A percentile compares a stretch with the other conserved stretches of the same genome.
phyloP scores from a whole-genome alignment of 2,113 vertebrate species.

The Asarcornis scutulata region DNA sequence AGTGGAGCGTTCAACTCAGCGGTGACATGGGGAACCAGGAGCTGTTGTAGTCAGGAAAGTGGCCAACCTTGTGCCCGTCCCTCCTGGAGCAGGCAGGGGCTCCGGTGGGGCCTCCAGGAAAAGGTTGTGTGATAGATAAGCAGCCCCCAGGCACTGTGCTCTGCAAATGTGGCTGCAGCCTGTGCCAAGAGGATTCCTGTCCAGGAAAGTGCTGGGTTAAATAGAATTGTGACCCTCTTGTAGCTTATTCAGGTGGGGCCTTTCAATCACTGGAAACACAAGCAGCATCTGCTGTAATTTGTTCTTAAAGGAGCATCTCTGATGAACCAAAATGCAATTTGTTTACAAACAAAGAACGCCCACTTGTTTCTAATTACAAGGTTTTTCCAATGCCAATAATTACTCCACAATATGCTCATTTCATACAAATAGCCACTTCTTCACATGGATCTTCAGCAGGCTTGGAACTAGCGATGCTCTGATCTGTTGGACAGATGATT shows the following conservation, averaged over 20 bases:
- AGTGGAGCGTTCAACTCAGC: neutral
- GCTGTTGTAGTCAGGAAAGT: neutral
- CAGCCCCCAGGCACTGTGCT: neutral
- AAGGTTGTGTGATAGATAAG: constrained; percentile 11
- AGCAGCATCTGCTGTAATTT: constrained; percentile 48
- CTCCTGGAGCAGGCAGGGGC: fast-evolving
- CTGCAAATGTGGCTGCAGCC: neutral
- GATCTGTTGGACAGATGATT: constrained; percentile 50
- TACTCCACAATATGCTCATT: constrained; percentile 53
- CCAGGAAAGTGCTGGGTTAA: neutral
- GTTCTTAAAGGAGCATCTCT: constrained; percentile 59
- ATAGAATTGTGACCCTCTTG: neutral
- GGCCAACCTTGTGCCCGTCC: neutral
- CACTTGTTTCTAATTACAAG: constrained; percentile 38
- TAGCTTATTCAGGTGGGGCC: constrained; percentile 54
- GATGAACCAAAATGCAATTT: constrained; percentile 51
- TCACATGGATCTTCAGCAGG: constrained; percentile 14
- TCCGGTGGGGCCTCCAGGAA: neutral
- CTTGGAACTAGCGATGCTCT: neutral
- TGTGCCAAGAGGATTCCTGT: constrained; percentile 15
- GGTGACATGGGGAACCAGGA: neutral
- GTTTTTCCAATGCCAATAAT: constrained; percentile 54
- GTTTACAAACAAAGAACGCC: constrained; percentile 59
- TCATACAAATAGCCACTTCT: constrained; percentile 55
- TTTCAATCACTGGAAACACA: constrained; percentile 33